phyloP scores from a whole-genome alignment of 2,888 invertebrate genomes.

The Tipula helvola region DNA sequence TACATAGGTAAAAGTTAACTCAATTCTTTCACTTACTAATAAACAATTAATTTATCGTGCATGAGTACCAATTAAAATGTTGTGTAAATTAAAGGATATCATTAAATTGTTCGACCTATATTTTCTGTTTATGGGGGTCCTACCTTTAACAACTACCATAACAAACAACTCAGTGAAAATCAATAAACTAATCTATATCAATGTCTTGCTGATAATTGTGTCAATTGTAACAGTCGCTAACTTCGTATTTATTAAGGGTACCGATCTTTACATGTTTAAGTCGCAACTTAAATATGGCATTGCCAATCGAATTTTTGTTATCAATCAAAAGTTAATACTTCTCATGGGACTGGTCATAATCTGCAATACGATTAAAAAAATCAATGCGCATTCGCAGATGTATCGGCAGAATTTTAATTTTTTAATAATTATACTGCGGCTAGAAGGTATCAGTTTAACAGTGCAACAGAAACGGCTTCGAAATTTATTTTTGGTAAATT shows the following conservation, averaged over 20 bases:
- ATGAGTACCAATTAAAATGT: not conserved
- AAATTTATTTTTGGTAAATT: not conserved
- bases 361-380: not conserved
- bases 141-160: not conserved
- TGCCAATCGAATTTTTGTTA: not conserved
- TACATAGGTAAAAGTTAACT: too few species aligned
- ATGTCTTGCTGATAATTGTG: not conserved
- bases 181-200: not conserved
- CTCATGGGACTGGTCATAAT: not conserved
- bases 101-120: not conserved
- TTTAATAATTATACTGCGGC: not conserved
- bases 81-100: not conserved
- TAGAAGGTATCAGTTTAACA: not conserved
- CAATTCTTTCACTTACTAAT: too few species aligned
- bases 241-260: not conserved
- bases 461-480: not conserved
- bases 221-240: not conserved
- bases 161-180: not conserved
- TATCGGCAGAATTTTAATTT: not conserved
- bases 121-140: not conserved
- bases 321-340: not conserved
- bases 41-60: too few species aligned
- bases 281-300: not conserved
- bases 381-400: not conserved
- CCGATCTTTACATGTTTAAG: not conserved